Conservation (phyloP, 2,888 invertebrate genomes). For the Cremastobaeus sp. region DNA sequence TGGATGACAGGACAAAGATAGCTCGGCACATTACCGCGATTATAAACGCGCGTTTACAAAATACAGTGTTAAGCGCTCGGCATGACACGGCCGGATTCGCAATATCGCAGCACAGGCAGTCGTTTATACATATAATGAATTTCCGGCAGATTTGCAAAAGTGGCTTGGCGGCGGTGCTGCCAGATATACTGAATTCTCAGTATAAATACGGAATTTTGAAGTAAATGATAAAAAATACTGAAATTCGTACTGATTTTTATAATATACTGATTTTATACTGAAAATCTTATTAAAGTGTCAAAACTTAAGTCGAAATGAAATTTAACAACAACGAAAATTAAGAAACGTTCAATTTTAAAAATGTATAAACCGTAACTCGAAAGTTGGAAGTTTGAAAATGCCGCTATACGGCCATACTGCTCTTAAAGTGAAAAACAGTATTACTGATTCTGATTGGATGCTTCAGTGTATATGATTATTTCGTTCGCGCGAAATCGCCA, state of each 20-base stretch:
- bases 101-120: slow-evolving; percentile 7
- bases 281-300: too few relatives aligned
- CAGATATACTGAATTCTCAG: neutral
- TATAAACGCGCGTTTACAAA: slow-evolving; percentile 65
- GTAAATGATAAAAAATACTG: neutral
- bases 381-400: too few relatives aligned
- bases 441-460: too few relatives aligned
- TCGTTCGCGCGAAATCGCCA: too few relatives aligned
- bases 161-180: slow-evolving; percentile 1
- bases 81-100: slow-evolving; percentile 59
- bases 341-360: too few relatives aligned
- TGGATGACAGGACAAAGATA: slow-evolving; percentile 53
- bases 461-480: too few relatives aligned
- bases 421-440: too few relatives aligned
- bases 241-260: too few relatives aligned
- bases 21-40: slow-evolving; percentile 59
- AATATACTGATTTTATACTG: neutral
- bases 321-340: too few relatives aligned
- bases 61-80: slow-evolving; percentile 64
- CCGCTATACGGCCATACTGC: too few relatives aligned
- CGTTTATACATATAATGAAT: slow-evolving; percentile 27
- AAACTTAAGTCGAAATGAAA: too few relatives aligned
- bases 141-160: slow-evolving; percentile 27
- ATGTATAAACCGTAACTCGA: too few relatives aligned
- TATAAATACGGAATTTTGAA: neutral